These are phyloP conservation scores for Irena cyanogastra DNA, from an alignment of 2,113 vertebrate species.

Conservation along the genomic window DNA sequence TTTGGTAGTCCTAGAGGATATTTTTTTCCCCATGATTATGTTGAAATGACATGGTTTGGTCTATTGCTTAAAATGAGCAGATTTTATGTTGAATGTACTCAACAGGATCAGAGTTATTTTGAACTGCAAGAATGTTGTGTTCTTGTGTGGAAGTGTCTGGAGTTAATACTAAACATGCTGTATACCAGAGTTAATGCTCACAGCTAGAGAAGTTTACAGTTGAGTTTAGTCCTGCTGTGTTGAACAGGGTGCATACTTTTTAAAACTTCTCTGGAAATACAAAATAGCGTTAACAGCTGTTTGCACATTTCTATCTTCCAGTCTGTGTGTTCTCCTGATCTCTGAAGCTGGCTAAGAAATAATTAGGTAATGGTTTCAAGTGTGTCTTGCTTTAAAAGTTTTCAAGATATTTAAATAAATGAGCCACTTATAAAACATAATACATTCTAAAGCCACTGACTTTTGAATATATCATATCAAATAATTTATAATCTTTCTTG, in stretches of 20 bases:
- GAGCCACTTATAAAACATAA: neutral
- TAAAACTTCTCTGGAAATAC: neutral
- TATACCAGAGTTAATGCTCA: neutral
- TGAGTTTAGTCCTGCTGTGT: neutral
- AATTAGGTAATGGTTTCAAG: neutral
- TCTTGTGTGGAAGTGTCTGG: too few species aligned
- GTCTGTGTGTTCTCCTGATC: neutral
- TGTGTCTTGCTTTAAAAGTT: neutral
- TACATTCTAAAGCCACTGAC: neutral
- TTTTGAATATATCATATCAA: conserved; percentile 14
- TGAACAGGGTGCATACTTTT: neutral
- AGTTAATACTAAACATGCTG: neutral
- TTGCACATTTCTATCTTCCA: neutral
- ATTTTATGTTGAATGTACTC: neutral
- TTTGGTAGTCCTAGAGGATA: neutral
- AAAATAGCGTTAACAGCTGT: neutral
- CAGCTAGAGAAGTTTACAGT: neutral
- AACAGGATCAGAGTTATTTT: neutral
- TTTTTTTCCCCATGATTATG: neutral
- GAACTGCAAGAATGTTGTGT: neutral
- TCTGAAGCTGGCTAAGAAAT: neutral
- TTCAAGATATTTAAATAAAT: neutral
- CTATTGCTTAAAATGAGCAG: neutral
- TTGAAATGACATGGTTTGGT: neutral
- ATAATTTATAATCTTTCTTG: conserved; percentile 43